Evolutionary conservation across 30 jellyfish, hydroid and myxozoan genomes (phyloP), one percentile per base, ranked within the genome.

Genomic region (Hydractinia symbiolongicarpus): DNA sequence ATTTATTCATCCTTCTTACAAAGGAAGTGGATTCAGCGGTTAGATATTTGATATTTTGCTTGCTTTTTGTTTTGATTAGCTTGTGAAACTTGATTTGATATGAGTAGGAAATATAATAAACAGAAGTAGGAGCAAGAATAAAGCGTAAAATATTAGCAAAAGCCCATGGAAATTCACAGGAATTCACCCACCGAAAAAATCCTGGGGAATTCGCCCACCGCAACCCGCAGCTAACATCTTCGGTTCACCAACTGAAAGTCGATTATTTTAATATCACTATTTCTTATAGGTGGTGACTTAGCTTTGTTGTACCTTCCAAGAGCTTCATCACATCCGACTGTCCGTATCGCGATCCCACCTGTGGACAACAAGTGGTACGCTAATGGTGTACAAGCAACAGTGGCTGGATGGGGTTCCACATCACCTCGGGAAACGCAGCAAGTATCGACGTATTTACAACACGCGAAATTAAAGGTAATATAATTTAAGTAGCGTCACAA

Each of bases 331-430:
- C 90, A 86, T 81, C 76, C 79, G 51, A 91, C 97, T 5, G 86
- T 91, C 55, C 97, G 97, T 40, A 89, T 94, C 8, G 97, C 97
- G 20, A 91, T 91, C 86, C 30, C 89, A 6, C 97, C 97, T 10
- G 97, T 94, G 13, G 97, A 91, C 76, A 91, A 86, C 74, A 81
- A 60, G 8, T 85, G 95, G 95, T 86, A 82, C 67, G 75, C 61
- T 49, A 88, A 90, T 51, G 82, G 88, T 14, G 57, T 94, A 66
- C 89, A 73, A 54, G 95, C 95, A 9, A 86, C 95, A 6, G 97
- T 91, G 30, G 97, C 97, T 13, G 97, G 97, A 21, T 91, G 97
- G 97, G 97, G 97, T 9, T 91, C 97, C n/a, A 91, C 97, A 19
- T 76, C 97, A 5, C 93, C 97, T 13, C 76, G 20, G 1, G 74